A percentile compares a stretch with the other conserved stretches of the same genome.
Evolutionary conservation across 2,888 invertebrate genomes (phyloP).

Genomic region (Anagyrus pseudococci): DNA sequence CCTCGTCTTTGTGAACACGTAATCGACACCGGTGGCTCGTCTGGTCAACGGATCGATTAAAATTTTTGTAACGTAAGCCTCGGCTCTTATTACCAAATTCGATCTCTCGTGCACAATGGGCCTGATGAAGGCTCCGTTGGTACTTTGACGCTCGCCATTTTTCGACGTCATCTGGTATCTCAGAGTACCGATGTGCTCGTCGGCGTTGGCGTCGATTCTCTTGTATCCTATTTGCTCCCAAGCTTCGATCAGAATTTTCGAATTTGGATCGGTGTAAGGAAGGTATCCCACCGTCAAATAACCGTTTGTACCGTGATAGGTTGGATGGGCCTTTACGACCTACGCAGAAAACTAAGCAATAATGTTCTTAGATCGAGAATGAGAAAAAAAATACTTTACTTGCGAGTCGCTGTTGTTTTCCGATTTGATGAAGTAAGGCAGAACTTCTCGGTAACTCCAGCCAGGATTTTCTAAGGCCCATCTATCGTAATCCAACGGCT

Average conservation of each 20-base stretch:
- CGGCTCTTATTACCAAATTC: conserved; percentile 13
- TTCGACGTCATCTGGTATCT: conserved; percentile 9
- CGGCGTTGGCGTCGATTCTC: conserved; percentile 12
- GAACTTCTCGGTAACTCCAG: conserved; percentile 64
- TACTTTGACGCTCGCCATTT: conserved; percentile 17
- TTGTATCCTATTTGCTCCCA: conserved; percentile 14
- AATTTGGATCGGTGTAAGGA: conserved; percentile 8
- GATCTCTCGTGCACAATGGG: conserved; percentile 38
- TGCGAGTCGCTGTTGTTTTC: conserved; percentile 53
- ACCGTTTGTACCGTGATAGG: conserved; percentile 6
- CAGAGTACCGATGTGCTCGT: neutral
- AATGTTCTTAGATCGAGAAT: neutral
- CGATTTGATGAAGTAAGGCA: conserved; percentile 62
- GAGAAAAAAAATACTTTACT: neutral
- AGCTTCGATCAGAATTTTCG: conserved; percentile 3
- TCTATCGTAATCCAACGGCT: conserved; percentile 64
- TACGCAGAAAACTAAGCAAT: neutral
- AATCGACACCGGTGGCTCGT: conserved; percentile 20
- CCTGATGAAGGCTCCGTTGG: conserved; percentile 25
- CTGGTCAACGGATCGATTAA: conserved; percentile 14
- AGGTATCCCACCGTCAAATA: neutral
- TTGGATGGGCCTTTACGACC: neutral
- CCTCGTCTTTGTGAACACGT: conserved; percentile 5
- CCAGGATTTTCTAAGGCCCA: conserved; percentile 64
- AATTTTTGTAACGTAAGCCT: conserved; percentile 15